A percentile compares a stretch with the other conserved stretches of the same genome.
These are phyloP conservation scores for Camponotus floridanus DNA, from an alignment of 1,140 invertebrate species.

Conservation along the genomic window DNA sequence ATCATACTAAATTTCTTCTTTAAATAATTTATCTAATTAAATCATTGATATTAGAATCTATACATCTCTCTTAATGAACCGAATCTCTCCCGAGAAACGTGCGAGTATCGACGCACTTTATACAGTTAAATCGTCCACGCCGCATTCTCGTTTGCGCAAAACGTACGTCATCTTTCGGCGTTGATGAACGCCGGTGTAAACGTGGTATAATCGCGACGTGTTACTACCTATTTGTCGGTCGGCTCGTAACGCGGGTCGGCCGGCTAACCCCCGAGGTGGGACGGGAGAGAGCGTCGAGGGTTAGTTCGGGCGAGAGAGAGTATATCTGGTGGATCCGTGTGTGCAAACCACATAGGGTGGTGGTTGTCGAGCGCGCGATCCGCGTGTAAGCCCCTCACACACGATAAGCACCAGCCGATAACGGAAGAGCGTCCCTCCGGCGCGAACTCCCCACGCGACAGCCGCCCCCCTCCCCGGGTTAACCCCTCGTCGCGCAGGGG, in stretches of 20 bases:
- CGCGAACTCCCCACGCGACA: slow-evolving; percentile 44
- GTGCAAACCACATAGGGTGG: slow-evolving; percentile 65
- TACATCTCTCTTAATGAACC: background rate
- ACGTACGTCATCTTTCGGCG: slow-evolving; percentile 70
- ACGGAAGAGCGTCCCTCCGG: slow-evolving; percentile 73
- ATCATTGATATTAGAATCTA: background rate
- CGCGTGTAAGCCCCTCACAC: slow-evolving; percentile 83
- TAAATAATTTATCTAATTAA: background rate
- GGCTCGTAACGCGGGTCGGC: slow-evolving; percentile 60
- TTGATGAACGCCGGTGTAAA: slow-evolving; percentile 74
- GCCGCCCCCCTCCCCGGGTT: slow-evolving; percentile 29
- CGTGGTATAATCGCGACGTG: slow-evolving; percentile 82
- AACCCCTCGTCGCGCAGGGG: slow-evolving; percentile 27
- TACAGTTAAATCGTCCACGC: slow-evolving; percentile 16
- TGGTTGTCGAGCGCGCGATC: slow-evolving; percentile 80
- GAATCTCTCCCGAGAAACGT: background rate
- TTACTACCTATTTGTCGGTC: slow-evolving; percentile 85
- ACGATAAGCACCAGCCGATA: slow-evolving; percentile 84
- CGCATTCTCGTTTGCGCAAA: slow-evolving; percentile 64
- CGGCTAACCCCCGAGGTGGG: background rate
- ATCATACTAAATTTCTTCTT: background rate
- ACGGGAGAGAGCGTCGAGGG: slow-evolving; percentile 29
- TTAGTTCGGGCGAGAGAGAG: slow-evolving; percentile 69
- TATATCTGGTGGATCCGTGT: slow-evolving; percentile 68
- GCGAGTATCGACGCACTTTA: background rate